Evolutionary conservation across 2,888 invertebrate genomes (phyloP).

Genomic region (Caradrina clavipalpis): DNA sequence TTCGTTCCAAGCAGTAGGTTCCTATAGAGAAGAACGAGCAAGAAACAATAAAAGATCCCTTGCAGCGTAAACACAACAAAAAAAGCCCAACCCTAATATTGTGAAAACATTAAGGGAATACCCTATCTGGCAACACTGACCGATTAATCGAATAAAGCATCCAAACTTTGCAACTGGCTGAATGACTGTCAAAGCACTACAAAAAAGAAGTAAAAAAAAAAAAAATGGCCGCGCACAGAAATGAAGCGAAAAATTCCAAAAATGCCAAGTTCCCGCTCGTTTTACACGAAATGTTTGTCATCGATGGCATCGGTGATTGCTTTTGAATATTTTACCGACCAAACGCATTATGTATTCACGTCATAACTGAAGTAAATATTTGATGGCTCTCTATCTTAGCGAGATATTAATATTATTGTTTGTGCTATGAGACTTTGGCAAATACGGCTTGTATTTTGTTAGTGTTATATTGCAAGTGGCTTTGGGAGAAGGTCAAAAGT

Average conservation of each 20-base stretch:
- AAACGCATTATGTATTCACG: conserved; percentile 74
- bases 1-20: too few species aligned
- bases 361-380: conserved; percentile 72
- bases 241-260: conserved; percentile 74
- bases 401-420: conserved; percentile 73
- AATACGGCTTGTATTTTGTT: conserved; percentile 51
- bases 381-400: conserved; percentile 66
- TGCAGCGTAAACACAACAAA: background rate
- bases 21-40: too few species aligned
- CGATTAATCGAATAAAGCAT: conserved; percentile 73
- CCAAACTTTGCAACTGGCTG: conserved; percentile 70
- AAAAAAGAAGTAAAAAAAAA: conserved; percentile 53
- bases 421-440: conserved; percentile 56
- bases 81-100: background rate
- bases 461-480: conserved; percentile 37
- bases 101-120: conserved; percentile 12
- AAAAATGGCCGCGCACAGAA: conserved; percentile 60
- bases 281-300: conserved; percentile 75
- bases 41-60: background rate
- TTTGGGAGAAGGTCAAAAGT: conserved; percentile 20
- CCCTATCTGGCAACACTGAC: conserved; percentile 49
- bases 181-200: conserved; percentile 65
- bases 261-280: conserved; percentile 72
- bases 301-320: conserved; percentile 76
- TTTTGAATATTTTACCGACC: conserved; percentile 79